A percentile compares a stretch with the other conserved stretches of the same genome.
These are phyloP conservation scores for Drosophila serrata DNA, from an alignment of 1,140 invertebrate species.

Conservation along the genomic window DNA sequence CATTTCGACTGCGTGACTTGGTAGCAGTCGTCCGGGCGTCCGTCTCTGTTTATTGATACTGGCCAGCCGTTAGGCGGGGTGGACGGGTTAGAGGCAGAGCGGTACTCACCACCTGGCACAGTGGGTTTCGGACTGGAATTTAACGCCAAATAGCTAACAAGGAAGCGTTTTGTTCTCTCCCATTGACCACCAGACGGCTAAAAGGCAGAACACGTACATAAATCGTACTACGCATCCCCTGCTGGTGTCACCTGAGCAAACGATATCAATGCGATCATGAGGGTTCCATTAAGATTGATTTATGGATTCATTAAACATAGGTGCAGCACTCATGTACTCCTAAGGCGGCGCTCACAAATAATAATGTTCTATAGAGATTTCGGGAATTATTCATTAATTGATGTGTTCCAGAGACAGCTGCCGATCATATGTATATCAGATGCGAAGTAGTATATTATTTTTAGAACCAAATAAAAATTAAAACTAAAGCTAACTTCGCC, in stretches of 20 bases:
- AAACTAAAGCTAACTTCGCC: too few relatives aligned
- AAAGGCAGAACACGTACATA: conserved; percentile 61
- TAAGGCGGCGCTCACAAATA: neutral
- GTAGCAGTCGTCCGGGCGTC: conserved; percentile 38
- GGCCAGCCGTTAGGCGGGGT: conserved; percentile 20
- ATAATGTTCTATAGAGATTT: conserved; percentile 9
- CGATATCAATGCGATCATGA: conserved; percentile 51
- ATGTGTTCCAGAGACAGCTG: neutral
- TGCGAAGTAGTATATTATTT: neutral
- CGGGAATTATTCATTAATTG: neutral
- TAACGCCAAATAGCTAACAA: conserved; percentile 80
- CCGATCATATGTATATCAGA: neutral
- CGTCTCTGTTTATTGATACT: conserved; percentile 55
- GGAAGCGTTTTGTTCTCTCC: conserved; percentile 59
- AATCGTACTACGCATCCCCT: conserved; percentile 8
- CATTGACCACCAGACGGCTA: conserved; percentile 31
- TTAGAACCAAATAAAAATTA: too few relatives aligned
- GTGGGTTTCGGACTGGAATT: conserved; percentile 57
- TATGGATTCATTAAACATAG: conserved; percentile 44
- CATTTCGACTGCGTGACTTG: conserved; percentile 80
- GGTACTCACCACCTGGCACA: conserved; percentile 61
- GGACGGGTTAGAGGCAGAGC: neutral
- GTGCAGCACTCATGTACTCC: conserved; percentile 24
- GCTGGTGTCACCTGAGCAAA: conserved; percentile 59
- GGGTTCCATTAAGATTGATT: conserved; percentile 55